phyloP scores from a whole-genome alignment of 92 coral and sea anemone genomes.

The Siderastrea siderea region DNA sequence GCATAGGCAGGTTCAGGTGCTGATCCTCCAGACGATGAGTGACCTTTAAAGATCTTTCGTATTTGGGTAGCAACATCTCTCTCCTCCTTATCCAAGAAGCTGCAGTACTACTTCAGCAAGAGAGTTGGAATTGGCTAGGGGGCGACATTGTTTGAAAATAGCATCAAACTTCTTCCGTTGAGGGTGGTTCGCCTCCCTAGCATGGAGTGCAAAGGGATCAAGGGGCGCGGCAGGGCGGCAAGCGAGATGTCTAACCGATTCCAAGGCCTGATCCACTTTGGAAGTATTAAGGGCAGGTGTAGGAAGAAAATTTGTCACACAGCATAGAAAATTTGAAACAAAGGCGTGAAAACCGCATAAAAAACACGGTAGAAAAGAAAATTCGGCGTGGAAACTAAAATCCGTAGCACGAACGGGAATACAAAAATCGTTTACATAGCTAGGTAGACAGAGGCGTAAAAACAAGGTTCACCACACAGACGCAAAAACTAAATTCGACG shows the following conservation, averaged over 20 bases:
- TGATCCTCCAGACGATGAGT: too few species aligned
- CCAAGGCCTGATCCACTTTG: conserved; percentile 26
- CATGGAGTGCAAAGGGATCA: neutral
- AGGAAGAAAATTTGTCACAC: neutral
- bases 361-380: too few species aligned
- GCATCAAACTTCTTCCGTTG: too few species aligned
- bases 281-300: conserved; percentile 19
- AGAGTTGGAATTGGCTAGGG: conserved; percentile 8
- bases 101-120: conserved; percentile 39
- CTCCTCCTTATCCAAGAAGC: conserved; percentile 53
- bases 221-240: conserved; percentile 16
- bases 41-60: too few species aligned
- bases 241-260: conserved; percentile 28
- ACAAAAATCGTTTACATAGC: neutral
- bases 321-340: neutral
- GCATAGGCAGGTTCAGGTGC: too few species aligned
- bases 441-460: neutral
- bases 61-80: conserved; percentile 26
- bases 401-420: too few species aligned
- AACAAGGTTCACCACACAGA: too few species aligned
- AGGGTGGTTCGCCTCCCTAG: too few species aligned
- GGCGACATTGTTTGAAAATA: conserved; percentile 23
- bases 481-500: neutral
- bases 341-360: too few species aligned
- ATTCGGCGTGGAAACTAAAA: too few species aligned